Evolutionary conservation across 1,140 invertebrate species (phyloP), one percentile per base, ranked within the genome.

Genomic region (Drosophila pectinifera): DNA sequence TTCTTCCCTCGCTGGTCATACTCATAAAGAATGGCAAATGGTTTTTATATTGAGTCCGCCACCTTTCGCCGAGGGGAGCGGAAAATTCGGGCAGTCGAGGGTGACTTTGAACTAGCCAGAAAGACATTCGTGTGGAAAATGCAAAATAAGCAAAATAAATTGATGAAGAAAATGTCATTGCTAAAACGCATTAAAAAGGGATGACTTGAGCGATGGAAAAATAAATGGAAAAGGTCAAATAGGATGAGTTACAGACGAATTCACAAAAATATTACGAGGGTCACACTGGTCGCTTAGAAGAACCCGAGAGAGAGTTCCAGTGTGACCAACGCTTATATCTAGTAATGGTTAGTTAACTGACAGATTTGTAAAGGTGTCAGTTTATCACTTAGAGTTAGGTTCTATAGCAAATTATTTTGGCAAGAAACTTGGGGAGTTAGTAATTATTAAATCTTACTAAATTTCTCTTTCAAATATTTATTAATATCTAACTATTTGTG

Each of bases 1-100:
- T 63, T 42, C 59, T 38, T 67, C 43, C 42, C 43, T 62, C 57
- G 46, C 62, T 64, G 42, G 43, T 34, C 58, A 48, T 63, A 51
- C 51, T 68, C 61, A 43, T 43, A 55, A 38, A 24, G 26, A 49
- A 49, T 36, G 48, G 22, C 46, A 64, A 80, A 76, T 45, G 61
- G 49, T 39, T 63, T 72, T 80, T 46, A 65, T 42, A 76, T 76
- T 73, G 41, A 41, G 34, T 31, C 63, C 31, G 42, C 57, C 57
- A 38, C 55, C 41, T 61, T n/a, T n/a, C 10, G 24, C 16, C 14
- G 18, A 31, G 54, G 53, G 59, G 18, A 58, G 24, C n/a, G 5
- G 3, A 26, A 39, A 31, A 22, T 16, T 28, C 8, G 13, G 28
- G 26, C n/a, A 20, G 43, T 18, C 14, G 42, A 36, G 63, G 48